A percentile compares a stretch with the other conserved stretches of the same genome.
Evolutionary conservation across 2,797 vertebrate species (phyloP).

Genomic region (Periophthalmus magnuspinnatus): DNA sequence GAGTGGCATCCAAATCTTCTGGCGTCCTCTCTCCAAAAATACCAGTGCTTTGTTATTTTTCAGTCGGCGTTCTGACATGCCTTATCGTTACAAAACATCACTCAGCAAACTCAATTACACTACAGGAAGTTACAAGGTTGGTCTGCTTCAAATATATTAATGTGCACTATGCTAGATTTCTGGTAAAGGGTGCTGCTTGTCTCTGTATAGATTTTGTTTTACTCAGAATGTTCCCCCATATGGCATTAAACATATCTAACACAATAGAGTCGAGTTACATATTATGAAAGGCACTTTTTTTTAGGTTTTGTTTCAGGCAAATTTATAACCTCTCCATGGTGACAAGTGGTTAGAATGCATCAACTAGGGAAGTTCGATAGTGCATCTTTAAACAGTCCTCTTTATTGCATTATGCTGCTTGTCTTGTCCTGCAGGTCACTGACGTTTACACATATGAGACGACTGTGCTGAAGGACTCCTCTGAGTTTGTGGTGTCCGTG

Average conservation of each 20-base stretch:
- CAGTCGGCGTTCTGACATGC: slow-evolving; percentile 87
- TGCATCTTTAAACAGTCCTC: no score
- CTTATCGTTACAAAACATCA: slow-evolving; percentile 82
- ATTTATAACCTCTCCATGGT: no score
- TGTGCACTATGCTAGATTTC: no score
- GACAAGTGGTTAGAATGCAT: no score
- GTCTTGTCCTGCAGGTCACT: slow-evolving; percentile 68
- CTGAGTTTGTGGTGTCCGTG: slow-evolving; percentile 82
- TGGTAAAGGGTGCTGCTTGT: no score
- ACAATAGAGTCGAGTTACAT: no score
- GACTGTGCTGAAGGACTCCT: slow-evolving; percentile 68
- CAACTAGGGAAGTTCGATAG: no score
- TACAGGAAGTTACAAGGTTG: slow-evolving; percentile 69
- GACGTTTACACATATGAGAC: slow-evolving; percentile 77
- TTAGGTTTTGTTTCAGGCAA: no score
- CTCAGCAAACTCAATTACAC: slow-evolving; percentile 82
- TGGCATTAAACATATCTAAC: no score
- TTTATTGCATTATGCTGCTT: neutral
- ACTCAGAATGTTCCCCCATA: no score
- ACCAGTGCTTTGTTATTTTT: slow-evolving; percentile 87
- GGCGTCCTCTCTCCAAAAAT: slow-evolving; percentile 77
- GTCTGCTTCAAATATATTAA: neutral
- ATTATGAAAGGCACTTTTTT: no score
- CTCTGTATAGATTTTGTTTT: no score
- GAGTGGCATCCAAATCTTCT: slow-evolving; percentile 82